Evolutionary conservation across 2,888 invertebrate species (phyloP).

Genomic region (Sesia apiformis): DNA sequence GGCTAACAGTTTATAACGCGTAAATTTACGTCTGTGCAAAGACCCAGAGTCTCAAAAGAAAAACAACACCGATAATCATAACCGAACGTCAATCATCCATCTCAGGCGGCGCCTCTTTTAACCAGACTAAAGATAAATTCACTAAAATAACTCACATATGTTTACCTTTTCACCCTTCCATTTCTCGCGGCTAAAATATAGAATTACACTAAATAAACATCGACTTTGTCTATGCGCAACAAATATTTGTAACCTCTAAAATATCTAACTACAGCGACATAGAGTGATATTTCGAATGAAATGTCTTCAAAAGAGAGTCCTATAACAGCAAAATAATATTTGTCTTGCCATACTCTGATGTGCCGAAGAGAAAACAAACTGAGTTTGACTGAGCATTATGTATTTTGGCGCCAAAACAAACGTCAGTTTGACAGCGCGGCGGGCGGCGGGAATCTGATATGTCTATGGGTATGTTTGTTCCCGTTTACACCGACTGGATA

Average conservation of each 20-base stretch:
- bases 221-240: constrained; percentile 3
- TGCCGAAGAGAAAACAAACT: constrained; percentile 71
- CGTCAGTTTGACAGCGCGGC: constrained; percentile 72
- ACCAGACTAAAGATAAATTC: constrained; percentile 61
- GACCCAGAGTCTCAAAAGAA: constrained; percentile 17
- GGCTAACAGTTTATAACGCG: too few species aligned
- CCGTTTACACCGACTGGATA: constrained; percentile 59
- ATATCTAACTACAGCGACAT: constrained; percentile 9
- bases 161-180: constrained; percentile 72
- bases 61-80: constrained; percentile 35
- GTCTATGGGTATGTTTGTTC: constrained; percentile 62
- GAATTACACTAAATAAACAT: constrained; percentile 56
- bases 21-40: too few species aligned
- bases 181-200: constrained; percentile 67
- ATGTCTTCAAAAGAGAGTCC: constrained; percentile 13
- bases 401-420: constrained; percentile 75
- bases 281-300: constrained; percentile 28
- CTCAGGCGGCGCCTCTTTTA: constrained; percentile 61
- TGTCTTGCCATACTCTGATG: constrained; percentile 50
- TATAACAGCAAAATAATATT: constrained; percentile 27
- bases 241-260: not conserved
- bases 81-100: constrained; percentile 53
- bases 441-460: constrained; percentile 69
- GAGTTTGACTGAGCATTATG: constrained; percentile 67
- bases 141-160: constrained; percentile 65